These are phyloP conservation scores for Boulengeromyrus knoepffleri DNA, from an alignment of 2,113 vertebrate species.

Conservation along the genomic window DNA sequence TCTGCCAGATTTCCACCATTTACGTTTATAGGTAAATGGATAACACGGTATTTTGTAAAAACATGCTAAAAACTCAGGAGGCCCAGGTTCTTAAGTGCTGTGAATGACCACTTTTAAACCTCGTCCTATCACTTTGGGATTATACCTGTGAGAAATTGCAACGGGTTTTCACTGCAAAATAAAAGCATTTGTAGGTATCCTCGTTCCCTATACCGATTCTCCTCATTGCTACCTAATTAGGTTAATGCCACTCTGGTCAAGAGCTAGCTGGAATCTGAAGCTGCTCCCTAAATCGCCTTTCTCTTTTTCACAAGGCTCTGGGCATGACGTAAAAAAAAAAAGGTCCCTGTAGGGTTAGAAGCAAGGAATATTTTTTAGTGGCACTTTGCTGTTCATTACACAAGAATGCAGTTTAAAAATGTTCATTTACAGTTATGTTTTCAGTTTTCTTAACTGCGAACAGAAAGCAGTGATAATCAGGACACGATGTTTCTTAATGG, in stretches of 20 bases:
- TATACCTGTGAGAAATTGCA: not conserved
- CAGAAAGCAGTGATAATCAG: not conserved
- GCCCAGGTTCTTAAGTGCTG: not conserved
- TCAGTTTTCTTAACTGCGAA: not conserved
- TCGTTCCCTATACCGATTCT: not conserved
- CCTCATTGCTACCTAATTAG: not conserved
- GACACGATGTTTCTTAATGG: not conserved
- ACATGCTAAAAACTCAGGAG: not conserved
- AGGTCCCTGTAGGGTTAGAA: not conserved
- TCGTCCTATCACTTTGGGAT: not conserved
- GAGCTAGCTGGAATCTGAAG: not conserved
- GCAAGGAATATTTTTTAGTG: not conserved
- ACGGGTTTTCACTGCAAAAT: not conserved
- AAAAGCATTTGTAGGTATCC: not conserved
- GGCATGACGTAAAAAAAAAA: not conserved
- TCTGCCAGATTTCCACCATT: not conserved
- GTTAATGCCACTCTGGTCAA: not conserved
- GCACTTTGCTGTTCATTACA: not conserved
- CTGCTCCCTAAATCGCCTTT: not conserved
- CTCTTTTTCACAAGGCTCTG: not conserved
- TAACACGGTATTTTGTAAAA: not conserved
- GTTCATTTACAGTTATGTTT: not conserved
- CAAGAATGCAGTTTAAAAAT: not conserved
- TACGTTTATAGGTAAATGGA: not conserved
- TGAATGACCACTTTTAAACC: not conserved